Percentiles rank a stretch among this genome's conserved stretches.
Conservation (phyloP, 2,797 vertebrate species). For the Euphonia xanthogaster region DNA sequence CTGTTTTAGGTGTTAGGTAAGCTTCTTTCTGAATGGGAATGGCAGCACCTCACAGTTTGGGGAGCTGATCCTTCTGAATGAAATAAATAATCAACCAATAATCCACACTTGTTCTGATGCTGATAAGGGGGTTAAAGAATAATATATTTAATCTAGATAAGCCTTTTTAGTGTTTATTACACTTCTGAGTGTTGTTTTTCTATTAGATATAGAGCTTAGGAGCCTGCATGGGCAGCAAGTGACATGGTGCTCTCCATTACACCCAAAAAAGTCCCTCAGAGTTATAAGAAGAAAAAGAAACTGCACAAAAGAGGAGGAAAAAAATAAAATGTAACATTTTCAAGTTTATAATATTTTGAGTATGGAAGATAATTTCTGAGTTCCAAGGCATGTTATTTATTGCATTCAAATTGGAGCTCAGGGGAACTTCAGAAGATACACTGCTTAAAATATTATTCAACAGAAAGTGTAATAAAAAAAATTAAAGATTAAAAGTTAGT, state of each 20-base stretch:
- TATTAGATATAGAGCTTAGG: neutral
- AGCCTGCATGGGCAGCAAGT: neutral
- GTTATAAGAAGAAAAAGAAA: neutral
- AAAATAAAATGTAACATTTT: neutral
- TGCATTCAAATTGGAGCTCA: neutral
- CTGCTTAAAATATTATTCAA: slow-evolving; percentile 4
- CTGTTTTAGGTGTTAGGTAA: neutral
- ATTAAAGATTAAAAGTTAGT: neutral
- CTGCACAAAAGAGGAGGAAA: neutral
- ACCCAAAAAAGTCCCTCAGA: neutral
- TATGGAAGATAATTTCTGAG: neutral
- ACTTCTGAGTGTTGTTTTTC: neutral
- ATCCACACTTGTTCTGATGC: neutral
- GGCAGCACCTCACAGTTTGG: neutral
- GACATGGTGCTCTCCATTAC: neutral
- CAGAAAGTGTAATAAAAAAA: neutral
- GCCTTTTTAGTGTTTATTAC: neutral
- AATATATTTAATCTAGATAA: neutral
- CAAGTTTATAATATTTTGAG: neutral
- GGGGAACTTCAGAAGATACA: neutral
- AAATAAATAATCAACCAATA: neutral
- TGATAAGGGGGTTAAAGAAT: neutral
- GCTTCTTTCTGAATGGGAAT: neutral
- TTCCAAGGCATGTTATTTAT: neutral
- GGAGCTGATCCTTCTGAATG: neutral